Conservation (phyloP, 2,797 vertebrate species). For the Coregonus ussuriensis region DNA sequence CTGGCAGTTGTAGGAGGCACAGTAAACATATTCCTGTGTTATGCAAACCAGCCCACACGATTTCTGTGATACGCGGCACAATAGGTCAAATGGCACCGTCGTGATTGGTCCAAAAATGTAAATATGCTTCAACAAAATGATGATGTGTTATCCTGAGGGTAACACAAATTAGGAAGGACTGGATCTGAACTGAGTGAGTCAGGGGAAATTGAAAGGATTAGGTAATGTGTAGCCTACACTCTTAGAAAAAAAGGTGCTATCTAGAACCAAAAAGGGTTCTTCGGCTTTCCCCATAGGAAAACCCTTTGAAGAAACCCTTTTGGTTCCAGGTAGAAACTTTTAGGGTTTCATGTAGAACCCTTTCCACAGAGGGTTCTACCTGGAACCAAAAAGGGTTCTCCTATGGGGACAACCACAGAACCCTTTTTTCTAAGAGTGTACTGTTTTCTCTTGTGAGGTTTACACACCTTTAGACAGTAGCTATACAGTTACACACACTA, state of each 20-base stretch:
- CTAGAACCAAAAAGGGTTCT: too few relatives aligned
- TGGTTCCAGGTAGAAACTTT: too few relatives aligned
- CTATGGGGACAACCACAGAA: too few relatives aligned
- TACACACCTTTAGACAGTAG: not conserved
- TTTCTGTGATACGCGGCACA: not conserved
- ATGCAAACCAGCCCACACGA: constrained; percentile 11
- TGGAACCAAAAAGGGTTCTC: too few relatives aligned
- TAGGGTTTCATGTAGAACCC: too few relatives aligned
- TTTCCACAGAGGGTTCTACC: too few relatives aligned
- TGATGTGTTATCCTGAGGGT: not conserved
- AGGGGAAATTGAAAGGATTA: not conserved
- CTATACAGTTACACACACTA: not conserved
- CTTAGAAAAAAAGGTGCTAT: too few relatives aligned
- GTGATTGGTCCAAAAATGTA: not conserved
- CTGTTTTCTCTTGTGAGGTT: not conserved
- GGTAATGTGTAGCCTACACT: not conserved
- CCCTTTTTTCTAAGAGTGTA: not conserved
- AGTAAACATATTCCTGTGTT: constrained; percentile 1
- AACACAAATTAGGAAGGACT: not conserved
- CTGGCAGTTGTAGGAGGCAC: not conserved
- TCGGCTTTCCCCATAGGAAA: too few relatives aligned
- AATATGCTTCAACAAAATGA: not conserved
- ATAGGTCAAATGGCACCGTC: constrained; percentile 1
- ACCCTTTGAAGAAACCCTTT: too few relatives aligned
- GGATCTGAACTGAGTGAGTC: not conserved